phyloP scores from a whole-genome alignment of 2,113 vertebrate species.

The Alectura lathami region DNA sequence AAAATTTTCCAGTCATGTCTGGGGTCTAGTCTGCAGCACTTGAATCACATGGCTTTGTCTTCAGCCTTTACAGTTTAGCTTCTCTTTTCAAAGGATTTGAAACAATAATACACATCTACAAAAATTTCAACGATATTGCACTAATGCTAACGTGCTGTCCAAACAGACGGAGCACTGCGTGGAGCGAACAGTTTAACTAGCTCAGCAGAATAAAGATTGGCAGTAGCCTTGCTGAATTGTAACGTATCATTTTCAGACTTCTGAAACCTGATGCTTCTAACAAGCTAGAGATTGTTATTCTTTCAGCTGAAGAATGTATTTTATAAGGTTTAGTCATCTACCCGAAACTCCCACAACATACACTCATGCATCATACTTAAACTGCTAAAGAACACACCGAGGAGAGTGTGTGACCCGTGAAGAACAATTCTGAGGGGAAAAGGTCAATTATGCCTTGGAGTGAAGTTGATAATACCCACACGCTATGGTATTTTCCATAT shows the following conservation, averaged over 20 bases:
- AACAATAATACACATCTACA: background rate
- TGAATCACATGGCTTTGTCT: background rate
- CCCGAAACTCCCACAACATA: background rate
- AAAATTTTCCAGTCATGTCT: background rate
- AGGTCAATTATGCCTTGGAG: background rate
- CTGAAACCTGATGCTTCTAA: background rate
- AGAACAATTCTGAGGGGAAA: background rate
- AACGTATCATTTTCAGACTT: background rate
- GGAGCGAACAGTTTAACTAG: background rate
- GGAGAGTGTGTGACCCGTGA: background rate
- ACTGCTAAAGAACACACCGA: background rate
- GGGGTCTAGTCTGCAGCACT: background rate
- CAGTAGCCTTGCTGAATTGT: background rate
- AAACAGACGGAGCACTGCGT: background rate
- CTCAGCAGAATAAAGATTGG: background rate
- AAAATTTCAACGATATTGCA: background rate
- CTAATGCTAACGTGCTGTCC: background rate
- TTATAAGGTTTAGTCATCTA: background rate
- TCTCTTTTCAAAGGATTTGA: background rate
- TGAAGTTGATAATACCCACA: background rate
- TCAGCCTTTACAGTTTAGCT: background rate
- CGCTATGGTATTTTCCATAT: background rate
- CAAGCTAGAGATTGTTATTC: background rate
- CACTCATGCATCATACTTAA: background rate
- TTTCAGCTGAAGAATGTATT: background rate